These are phyloP conservation scores for Osmerus mordax DNA, from an alignment of 2,113 vertebrate species.

Conservation along the genomic window DNA sequence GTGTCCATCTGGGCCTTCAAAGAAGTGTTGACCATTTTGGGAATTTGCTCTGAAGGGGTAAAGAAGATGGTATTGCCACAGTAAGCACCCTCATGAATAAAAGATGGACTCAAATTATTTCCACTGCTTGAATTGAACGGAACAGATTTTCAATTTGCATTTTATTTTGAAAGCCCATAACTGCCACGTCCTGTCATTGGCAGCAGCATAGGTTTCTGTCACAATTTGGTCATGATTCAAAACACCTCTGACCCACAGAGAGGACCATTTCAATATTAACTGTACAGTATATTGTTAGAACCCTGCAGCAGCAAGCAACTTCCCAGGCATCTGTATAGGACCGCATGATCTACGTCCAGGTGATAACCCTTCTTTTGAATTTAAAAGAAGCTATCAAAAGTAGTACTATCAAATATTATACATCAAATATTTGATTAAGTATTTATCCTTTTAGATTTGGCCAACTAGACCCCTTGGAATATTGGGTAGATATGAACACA, in stretches of 20 bases:
- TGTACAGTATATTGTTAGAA: background rate
- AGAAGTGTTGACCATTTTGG: constrained; percentile 42
- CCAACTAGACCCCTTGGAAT: too few relatives aligned
- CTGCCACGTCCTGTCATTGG: constrained; percentile 30
- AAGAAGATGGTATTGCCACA: constrained; percentile 39
- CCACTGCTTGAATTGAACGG: constrained; percentile 42
- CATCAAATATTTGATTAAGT: too few relatives aligned
- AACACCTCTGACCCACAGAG: constrained; percentile 1
- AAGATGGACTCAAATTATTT: constrained; percentile 63
- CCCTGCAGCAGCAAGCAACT: background rate
- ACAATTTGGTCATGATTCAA: constrained; percentile 24
- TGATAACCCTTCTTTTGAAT: too few relatives aligned
- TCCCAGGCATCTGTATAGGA: too few relatives aligned
- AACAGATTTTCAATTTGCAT: constrained; percentile 66
- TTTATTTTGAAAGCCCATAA: constrained; percentile 51
- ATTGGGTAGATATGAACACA: too few relatives aligned
- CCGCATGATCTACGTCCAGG: too few relatives aligned
- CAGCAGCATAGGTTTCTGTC: constrained; percentile 34
- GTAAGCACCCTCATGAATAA: constrained; percentile 62
- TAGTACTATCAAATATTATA: too few relatives aligned
- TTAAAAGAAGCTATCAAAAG: too few relatives aligned
- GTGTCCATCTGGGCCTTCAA: constrained; percentile 46
- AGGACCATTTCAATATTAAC: background rate
- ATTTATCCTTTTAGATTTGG: too few relatives aligned
- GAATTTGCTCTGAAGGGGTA: constrained; percentile 34